Evolutionary conservation across 2,113 vertebrate genomes (phyloP).

Genomic region (Phalacrocorax brasilianus): DNA sequence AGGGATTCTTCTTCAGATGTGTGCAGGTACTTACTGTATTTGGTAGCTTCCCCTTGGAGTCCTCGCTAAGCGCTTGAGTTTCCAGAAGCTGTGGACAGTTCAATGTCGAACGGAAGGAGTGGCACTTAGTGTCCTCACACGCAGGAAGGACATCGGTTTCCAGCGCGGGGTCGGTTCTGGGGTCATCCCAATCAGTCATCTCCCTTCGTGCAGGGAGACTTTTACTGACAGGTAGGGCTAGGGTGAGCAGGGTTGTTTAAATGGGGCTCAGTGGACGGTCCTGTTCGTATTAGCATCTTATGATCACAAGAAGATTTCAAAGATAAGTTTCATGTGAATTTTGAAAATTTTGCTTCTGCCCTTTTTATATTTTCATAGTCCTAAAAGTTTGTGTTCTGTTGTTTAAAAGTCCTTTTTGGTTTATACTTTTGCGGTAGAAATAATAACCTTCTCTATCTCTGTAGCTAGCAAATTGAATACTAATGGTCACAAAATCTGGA

Average conservation of each 20-base stretch:
- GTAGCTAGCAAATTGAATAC: not conserved
- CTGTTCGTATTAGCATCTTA: not conserved
- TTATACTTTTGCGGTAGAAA: not conserved
- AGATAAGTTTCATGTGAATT: not conserved
- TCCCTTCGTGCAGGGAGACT: too few species aligned
- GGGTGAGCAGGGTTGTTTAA: not conserved
- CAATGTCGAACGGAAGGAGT: not conserved
- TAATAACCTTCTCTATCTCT: not conserved
- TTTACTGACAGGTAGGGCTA: not conserved
- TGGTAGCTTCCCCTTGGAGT: not conserved
- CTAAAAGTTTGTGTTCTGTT: not conserved
- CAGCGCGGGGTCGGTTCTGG: not conserved
- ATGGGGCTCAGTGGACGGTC: not conserved
- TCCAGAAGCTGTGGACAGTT: not conserved
- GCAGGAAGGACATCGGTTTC: not conserved
- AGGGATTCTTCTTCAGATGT: not conserved
- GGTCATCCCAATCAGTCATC: not conserved
- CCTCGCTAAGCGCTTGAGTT: rapidly evolving
- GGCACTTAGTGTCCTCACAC: not conserved
- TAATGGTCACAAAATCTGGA: not conserved
- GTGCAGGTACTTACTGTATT: not conserved
- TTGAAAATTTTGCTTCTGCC: not conserved
- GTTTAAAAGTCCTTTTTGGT: not conserved
- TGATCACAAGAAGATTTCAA: not conserved
- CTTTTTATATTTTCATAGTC: not conserved